Percentiles rank a stretch among this genome's conserved stretches.
Evolutionary conservation across 53 echinoderm and acorn worm species (phyloP).

Genomic region (Echinarachnius parma): DNA sequence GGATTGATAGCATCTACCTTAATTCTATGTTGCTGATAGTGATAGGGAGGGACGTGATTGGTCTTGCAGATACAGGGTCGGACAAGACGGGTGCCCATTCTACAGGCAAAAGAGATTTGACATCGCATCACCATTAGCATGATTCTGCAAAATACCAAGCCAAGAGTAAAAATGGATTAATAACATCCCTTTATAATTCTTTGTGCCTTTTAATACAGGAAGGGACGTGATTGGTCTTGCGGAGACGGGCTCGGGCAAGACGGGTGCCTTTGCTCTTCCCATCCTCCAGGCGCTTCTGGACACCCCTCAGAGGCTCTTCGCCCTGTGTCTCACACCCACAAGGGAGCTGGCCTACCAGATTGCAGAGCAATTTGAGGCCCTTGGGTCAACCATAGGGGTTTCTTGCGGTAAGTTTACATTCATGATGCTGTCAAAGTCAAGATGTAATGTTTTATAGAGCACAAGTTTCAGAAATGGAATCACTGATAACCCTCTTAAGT

Average conservation of each 20-base stretch:
- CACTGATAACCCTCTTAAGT: constrained; percentile 78
- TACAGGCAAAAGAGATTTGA: not conserved
- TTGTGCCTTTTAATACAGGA: constrained; percentile 64
- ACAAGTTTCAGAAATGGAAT: too few species aligned
- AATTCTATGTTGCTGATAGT: too few species aligned
- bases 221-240: constrained; percentile 93
- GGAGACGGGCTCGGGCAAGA: constrained; percentile 97
- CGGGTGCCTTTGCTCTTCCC: constrained; percentile 92
- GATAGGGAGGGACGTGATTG: not conserved
- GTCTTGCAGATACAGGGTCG: not conserved
- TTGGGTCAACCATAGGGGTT: constrained; percentile 73
- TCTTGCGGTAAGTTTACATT: constrained; percentile 68
- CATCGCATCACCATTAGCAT: too few species aligned
- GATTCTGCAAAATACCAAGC: too few species aligned
- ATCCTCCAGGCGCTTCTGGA: constrained; percentile 91
- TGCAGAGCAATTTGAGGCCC: constrained; percentile 79
- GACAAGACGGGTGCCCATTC: not conserved
- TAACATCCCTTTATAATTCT: not conserved
- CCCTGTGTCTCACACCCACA: constrained; percentile 82
- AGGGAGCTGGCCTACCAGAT: constrained; percentile 95
- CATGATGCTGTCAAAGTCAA: too few species aligned
- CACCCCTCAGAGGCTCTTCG: constrained; percentile 89
- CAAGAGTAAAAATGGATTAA: too few species aligned
- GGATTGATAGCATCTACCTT: too few species aligned
- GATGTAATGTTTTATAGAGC: too few species aligned